These are phyloP conservation scores for Pterocles burchelli DNA, from an alignment of 2,113 vertebrate genomes.

Conservation along the genomic window DNA sequence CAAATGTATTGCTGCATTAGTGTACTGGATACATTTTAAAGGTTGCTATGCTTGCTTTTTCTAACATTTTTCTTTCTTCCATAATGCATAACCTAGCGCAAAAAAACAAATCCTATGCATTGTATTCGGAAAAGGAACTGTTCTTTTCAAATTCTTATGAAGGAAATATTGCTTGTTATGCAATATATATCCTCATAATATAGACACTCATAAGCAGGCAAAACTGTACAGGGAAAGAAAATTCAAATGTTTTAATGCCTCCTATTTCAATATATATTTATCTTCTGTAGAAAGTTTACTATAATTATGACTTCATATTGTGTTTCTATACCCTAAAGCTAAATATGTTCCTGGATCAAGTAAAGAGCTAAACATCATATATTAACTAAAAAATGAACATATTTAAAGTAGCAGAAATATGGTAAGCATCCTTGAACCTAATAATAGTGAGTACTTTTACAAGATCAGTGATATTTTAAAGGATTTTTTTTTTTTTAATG, in stretches of 20 bases:
- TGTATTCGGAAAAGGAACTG: not conserved
- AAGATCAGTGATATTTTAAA: not conserved
- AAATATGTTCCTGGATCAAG: not conserved
- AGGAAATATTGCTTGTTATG: not conserved
- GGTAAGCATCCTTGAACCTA: not conserved
- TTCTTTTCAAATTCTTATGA: not conserved
- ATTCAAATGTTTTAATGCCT: not conserved
- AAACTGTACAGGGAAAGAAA: not conserved
- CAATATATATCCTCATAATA: not conserved
- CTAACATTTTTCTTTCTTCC: not conserved
- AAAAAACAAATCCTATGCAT: not conserved
- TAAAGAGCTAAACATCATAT: not conserved
- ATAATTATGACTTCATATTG: not conserved
- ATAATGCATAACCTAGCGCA: not conserved
- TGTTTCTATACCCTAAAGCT: not conserved
- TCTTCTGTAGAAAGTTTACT: not conserved
- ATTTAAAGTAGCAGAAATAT: not conserved
- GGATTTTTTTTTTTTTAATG: not conserved
- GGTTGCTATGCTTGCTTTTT: not conserved
- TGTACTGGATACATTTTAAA: not conserved
- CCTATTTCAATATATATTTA: not conserved
- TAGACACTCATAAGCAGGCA: not conserved
- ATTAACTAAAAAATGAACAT: not conserved
- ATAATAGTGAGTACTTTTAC: not conserved
- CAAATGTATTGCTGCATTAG: not conserved